phyloP scores from a whole-genome alignment of 2,888 invertebrate species.

The Ectemnius lituratus region DNA sequence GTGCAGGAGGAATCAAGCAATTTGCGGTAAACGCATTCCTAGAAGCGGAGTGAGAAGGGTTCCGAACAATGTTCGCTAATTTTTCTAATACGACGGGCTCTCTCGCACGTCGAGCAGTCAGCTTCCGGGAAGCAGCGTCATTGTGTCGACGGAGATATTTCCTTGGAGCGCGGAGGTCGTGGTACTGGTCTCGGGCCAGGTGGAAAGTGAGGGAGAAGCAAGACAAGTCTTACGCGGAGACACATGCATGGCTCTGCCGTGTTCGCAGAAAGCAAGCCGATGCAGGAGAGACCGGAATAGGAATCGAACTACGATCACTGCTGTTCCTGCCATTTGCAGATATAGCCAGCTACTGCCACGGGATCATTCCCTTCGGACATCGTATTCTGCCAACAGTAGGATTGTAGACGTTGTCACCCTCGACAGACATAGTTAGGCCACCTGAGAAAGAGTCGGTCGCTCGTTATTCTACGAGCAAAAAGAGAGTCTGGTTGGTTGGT shows the following conservation, averaged over 20 bases:
- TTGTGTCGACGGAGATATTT: conserved; percentile 61
- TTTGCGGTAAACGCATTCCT: conserved; percentile 66
- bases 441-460: not conserved
- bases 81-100: conserved; percentile 61
- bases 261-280: no score
- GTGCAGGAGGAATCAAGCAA: conserved; percentile 54
- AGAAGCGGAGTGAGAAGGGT: conserved; percentile 61
- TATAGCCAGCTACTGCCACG: not conserved
- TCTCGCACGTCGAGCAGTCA: conserved; percentile 50
- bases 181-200: conserved; percentile 39
- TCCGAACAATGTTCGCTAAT: conserved; percentile 64
- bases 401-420: not conserved
- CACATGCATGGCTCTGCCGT: no score
- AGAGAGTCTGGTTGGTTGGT: not conserved
- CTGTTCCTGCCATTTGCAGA: conserved; percentile 53
- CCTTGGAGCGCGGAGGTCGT: conserved; percentile 30
- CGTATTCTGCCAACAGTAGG: no score
- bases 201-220: conserved; percentile 51
- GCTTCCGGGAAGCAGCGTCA: conserved; percentile 65
- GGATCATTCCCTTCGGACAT: no score
- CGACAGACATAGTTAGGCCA: not conserved
- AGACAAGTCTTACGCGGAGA: no score
- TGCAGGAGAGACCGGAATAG: conserved; percentile 37
- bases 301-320: conserved; percentile 47
- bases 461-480: conserved; percentile 6